These are phyloP conservation scores for Rhopalosiphum nymphaeae DNA, from an alignment of 2,888 invertebrate species.

Conservation along the genomic window DNA sequence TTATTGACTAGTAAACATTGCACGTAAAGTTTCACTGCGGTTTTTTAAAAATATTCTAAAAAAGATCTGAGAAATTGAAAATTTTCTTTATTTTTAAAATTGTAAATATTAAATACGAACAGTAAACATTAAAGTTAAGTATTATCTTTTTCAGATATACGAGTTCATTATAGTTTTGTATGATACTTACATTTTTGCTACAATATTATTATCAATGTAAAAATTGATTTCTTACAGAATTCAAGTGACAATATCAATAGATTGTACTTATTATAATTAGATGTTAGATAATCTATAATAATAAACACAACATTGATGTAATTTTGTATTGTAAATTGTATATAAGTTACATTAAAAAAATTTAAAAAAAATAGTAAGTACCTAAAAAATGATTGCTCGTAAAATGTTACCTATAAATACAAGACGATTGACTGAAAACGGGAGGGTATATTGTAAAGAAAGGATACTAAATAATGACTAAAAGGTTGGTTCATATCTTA, in stretches of 20 bases:
- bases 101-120: background rate
- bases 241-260: background rate
- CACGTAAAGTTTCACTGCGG: background rate
- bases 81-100: background rate
- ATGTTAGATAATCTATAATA: background rate
- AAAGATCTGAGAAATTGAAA: background rate
- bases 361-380: background rate
- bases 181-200: background rate
- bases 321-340: background rate
- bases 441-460: constrained; percentile 6
- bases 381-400: background rate
- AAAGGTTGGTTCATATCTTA: background rate
- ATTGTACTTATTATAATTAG: background rate
- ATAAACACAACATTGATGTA: background rate
- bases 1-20: constrained; percentile 2
- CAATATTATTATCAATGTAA: background rate
- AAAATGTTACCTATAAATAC: background rate
- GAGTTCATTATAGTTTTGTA: background rate
- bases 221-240: background rate
- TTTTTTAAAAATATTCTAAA: background rate
- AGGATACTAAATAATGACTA: background rate
- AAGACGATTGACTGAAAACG: background rate
- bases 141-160: background rate
- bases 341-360: background rate
- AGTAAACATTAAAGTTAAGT: background rate